Evolutionary conservation across 2,888 invertebrate genomes (phyloP).

Genomic region (Copidosoma aretas): DNA sequence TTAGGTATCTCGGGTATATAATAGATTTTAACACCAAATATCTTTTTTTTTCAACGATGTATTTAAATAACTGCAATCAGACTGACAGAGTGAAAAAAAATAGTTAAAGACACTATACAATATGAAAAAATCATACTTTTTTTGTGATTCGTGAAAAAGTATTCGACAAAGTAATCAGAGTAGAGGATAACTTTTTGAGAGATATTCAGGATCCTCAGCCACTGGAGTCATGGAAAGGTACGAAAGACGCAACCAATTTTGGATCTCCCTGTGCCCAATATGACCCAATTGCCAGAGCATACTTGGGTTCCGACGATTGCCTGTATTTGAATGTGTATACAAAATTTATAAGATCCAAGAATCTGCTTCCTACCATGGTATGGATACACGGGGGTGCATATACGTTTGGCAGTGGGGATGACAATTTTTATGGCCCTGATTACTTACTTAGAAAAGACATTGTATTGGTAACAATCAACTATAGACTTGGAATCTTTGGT

Average conservation of each 20-base stretch:
- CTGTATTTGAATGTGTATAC: slow-evolving; percentile 52
- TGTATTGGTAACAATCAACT: slow-evolving; percentile 53
- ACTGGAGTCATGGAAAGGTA: slow-evolving; percentile 47
- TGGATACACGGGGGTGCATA: slow-evolving; percentile 53
- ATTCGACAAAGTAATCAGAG: neutral
- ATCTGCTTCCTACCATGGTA: slow-evolving; percentile 47
- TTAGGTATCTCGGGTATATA: no score
- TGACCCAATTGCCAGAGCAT: slow-evolving; percentile 13
- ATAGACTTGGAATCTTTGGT: slow-evolving; percentile 45
- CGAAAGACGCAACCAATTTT: slow-evolving; percentile 44
- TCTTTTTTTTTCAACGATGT: no score
- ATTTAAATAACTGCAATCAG: no score
- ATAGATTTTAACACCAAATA: no score
- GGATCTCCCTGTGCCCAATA: slow-evolving; percentile 45
- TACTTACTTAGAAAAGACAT: slow-evolving; percentile 49
- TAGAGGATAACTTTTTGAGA: slow-evolving; percentile 40
- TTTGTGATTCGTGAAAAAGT: no score
- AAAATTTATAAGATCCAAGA: neutral
- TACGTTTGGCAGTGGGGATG: slow-evolving; percentile 43
- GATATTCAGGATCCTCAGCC: slow-evolving; percentile 50
- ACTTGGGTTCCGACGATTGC: slow-evolving; percentile 50
- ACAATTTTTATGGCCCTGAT: slow-evolving; percentile 46
- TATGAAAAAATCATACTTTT: no score
- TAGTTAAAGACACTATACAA: no score
- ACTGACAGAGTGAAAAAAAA: no score